phyloP scores from a whole-genome alignment of 2,797 vertebrate genomes.

The Mallotus villosus region DNA sequence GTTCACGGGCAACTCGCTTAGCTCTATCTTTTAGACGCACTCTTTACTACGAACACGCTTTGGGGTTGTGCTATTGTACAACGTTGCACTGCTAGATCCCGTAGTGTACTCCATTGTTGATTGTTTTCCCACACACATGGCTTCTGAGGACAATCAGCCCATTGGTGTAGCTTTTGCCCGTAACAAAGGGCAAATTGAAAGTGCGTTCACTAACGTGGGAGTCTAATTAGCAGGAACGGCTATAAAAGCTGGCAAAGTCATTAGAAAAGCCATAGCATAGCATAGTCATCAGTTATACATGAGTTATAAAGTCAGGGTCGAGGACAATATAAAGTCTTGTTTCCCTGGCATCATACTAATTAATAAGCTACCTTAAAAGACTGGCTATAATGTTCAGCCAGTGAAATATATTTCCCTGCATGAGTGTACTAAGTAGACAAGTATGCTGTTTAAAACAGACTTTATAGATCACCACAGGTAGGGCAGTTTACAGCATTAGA shows the following conservation, averaged over 20 bases:
- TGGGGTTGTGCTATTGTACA: no score
- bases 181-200: conserved; percentile 60
- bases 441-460: conserved; percentile 2
- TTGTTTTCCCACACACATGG: conserved; percentile 40
- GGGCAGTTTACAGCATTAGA: not conserved
- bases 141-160: conserved; percentile 53
- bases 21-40: no score
- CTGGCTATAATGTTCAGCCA: conserved; percentile 1
- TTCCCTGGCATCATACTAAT: not conserved
- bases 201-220: conserved; percentile 66
- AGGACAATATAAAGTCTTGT: conserved; percentile 1
- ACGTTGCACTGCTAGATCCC: no score
- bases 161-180: conserved; percentile 39
- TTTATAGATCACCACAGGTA: conserved; percentile 17
- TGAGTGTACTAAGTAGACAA: not conserved
- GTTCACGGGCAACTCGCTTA: no score
- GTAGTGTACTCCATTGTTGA: conserved; percentile 28
- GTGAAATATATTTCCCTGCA: conserved; percentile 2
- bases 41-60: no score
- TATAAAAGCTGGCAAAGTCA: conserved; percentile 45
- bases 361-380: not conserved
- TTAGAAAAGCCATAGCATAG: conserved; percentile 56
- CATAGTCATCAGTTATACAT: conserved; percentile 17
- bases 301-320: conserved; percentile 3
- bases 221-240: conserved; percentile 63